These are phyloP conservation scores for Ylistrum balloti DNA, from an alignment of 1,140 invertebrate genomes.

Conservation along the genomic window DNA sequence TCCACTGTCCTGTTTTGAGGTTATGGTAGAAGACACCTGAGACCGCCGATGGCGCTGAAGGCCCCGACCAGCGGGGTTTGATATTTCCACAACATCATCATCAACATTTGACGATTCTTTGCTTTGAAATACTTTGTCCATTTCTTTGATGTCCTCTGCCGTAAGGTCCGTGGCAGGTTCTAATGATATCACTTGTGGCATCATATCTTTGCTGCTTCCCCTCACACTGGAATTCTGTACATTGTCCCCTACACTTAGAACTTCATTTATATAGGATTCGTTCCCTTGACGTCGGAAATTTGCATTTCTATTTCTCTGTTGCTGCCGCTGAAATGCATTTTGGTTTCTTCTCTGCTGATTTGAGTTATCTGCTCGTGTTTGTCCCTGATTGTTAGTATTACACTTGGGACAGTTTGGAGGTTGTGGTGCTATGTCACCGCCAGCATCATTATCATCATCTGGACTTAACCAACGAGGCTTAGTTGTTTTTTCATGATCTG, in stretches of 20 bases:
- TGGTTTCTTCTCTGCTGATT: slow-evolving; percentile 8
- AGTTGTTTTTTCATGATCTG: slow-evolving; percentile 58
- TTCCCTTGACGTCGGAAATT: slow-evolving; percentile 7
- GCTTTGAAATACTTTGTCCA: slow-evolving; percentile 18
- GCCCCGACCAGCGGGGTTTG: neutral
- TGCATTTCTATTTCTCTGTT: neutral
- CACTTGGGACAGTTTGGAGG: slow-evolving; percentile 52
- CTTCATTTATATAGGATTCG: neutral
- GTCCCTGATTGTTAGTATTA: neutral
- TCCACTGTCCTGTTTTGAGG: neutral
- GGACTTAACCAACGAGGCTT: slow-evolving; percentile 54
- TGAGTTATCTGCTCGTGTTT: neutral
- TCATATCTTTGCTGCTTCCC: neutral
- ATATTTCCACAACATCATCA: neutral
- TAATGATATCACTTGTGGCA: neutral
- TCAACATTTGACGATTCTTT: neutral
- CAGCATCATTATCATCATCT: slow-evolving; percentile 45
- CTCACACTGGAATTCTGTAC: neutral
- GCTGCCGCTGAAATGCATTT: neutral
- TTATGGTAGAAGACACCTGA: neutral
- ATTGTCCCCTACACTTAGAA: slow-evolving; percentile 27
- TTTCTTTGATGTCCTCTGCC: slow-evolving; percentile 15
- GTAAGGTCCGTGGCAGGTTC: neutral
- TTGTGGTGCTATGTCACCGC: slow-evolving; percentile 43
- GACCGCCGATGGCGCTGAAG: neutral